These are phyloP conservation scores for Marmota flaviventris DNA, from an alignment of 2,113 vertebrate species.

Conservation along the genomic window DNA sequence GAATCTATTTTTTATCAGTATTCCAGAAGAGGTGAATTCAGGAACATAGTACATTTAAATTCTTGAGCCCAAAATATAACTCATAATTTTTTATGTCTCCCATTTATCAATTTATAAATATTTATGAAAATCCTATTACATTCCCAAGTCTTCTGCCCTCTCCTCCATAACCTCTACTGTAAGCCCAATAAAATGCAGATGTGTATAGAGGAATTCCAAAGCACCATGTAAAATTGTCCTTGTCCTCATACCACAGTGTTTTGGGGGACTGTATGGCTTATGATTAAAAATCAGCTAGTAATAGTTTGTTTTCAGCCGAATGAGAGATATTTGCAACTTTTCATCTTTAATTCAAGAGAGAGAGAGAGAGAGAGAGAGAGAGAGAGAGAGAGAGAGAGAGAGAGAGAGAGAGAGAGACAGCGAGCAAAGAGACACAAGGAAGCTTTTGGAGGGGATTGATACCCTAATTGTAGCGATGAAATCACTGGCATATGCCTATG, in stretches of 20 bases:
- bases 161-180: not conserved
- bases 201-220: not conserved
- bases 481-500: not conserved
- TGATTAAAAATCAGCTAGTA: not conserved
- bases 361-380: too few species aligned
- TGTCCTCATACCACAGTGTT: not conserved
- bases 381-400: too few species aligned
- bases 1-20: not conserved
- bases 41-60: not conserved
- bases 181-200: not conserved
- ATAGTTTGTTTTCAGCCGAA: not conserved
- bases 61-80: not conserved
- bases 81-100: not conserved
- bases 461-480: not conserved
- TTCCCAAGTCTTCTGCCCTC: not conserved
- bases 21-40: slow-evolving; percentile 41
- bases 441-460: not conserved
- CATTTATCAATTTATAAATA: slow-evolving; percentile 6
- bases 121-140: not conserved
- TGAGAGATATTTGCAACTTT: not conserved
- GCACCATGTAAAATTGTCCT: not conserved
- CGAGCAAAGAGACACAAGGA: not conserved
- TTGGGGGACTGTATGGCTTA: not conserved
- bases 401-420: too few species aligned
- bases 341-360: not conserved